phyloP scores from a whole-genome alignment of 1,140 invertebrate genomes.

The Scaptomyza pallida region DNA sequence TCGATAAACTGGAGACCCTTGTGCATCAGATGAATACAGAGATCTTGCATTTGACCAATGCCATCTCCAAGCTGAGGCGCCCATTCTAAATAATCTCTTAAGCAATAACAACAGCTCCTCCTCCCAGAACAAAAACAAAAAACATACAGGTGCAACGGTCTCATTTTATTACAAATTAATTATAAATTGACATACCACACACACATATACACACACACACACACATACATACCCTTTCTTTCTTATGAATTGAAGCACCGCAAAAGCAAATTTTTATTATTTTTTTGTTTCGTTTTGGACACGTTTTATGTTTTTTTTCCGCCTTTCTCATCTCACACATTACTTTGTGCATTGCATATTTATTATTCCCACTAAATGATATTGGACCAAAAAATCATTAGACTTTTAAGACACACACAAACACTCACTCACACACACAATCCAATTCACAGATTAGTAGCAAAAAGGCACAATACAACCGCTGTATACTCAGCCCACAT shows the following conservation, averaged over 20 bases:
- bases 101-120: not conserved
- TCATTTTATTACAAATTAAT: constrained; percentile 80
- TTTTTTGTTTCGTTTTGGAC: constrained; percentile 43
- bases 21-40: constrained; percentile 93
- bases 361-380: constrained; percentile 54
- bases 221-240: constrained; percentile 32
- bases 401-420: constrained; percentile 58
- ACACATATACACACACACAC: constrained; percentile 36
- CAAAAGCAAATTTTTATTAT: constrained; percentile 37
- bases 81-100: constrained; percentile 82
- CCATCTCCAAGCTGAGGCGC: constrained; percentile 90
- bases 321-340: constrained; percentile 31
- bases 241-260: constrained; percentile 36
- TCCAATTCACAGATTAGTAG: constrained; percentile 11
- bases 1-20: constrained; percentile 92
- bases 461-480: constrained; percentile 39
- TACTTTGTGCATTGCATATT: constrained; percentile 35
- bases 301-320: constrained; percentile 36
- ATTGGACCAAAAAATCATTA: constrained; percentile 83
- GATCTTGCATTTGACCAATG: constrained; percentile 92
- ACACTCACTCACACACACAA: not conserved
- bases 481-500: constrained; percentile 71
- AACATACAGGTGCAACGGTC: constrained; percentile 76
- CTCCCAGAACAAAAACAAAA: not conserved
- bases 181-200: constrained; percentile 81